These are phyloP conservation scores for Oceanites oceanicus DNA, from an alignment of 2,113 vertebrate species.

Conservation along the genomic window DNA sequence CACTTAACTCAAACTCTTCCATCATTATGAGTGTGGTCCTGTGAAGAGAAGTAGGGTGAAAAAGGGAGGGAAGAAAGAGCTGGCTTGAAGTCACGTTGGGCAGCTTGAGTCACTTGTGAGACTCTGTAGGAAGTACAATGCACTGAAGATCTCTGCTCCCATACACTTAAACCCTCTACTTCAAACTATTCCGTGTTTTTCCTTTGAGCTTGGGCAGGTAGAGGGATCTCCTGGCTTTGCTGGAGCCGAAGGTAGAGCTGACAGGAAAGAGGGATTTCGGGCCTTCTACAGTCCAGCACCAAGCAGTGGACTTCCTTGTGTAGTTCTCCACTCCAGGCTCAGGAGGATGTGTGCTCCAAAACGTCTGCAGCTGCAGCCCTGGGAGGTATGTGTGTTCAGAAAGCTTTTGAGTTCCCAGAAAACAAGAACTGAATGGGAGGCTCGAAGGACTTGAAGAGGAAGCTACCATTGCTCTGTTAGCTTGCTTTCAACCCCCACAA, in stretches of 20 bases:
- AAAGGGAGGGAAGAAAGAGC: not conserved
- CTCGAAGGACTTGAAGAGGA: not conserved
- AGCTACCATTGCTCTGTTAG: not conserved
- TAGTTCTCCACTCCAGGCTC: not conserved
- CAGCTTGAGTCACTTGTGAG: not conserved
- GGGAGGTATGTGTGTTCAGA: not conserved
- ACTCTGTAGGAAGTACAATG: not conserved
- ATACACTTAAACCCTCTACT: not conserved
- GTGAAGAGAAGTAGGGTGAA: not conserved
- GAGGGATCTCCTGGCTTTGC: not conserved
- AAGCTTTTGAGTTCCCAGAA: not conserved
- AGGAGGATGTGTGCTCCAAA: not conserved
- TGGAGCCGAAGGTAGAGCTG: not conserved
- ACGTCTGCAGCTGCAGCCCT: not conserved
- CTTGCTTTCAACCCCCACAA: not conserved
- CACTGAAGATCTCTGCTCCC: not conserved
- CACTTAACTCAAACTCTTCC: not conserved
- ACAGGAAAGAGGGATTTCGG: not conserved
- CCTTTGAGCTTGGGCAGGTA: not conserved
- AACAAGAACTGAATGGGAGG: not conserved
- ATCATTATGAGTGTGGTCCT: not conserved
- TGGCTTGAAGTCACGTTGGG: not conserved
- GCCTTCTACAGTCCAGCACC: fast-evolving
- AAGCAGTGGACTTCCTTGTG: not conserved
- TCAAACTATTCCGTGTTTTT: not conserved